These are phyloP conservation scores for Amaurobius ferox DNA, from an alignment of 2,888 invertebrate genomes.

Conservation along the genomic window DNA sequence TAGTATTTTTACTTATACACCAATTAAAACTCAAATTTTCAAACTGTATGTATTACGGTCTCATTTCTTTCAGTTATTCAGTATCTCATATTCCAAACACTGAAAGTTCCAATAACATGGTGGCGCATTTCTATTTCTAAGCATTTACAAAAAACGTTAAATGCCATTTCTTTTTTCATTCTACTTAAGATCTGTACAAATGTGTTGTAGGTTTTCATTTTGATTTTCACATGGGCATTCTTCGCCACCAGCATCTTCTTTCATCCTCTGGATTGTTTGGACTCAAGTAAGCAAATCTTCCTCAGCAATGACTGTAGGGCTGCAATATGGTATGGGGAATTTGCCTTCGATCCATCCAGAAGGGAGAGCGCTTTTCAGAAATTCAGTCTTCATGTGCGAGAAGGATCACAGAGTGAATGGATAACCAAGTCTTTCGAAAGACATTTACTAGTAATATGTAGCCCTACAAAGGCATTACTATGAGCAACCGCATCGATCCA, in stretches of 20 bases:
- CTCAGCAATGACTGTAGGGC: neutral
- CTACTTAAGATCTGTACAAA: too few relatives aligned
- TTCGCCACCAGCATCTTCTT: neutral
- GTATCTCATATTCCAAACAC: too few relatives aligned
- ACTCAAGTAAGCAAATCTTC: neutral
- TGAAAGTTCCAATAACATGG: too few relatives aligned
- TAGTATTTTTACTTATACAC: neutral
- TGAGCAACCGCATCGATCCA: slow-evolving; percentile 94
- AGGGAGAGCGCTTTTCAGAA: neutral
- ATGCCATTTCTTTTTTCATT: too few relatives aligned
- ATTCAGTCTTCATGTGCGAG: slow-evolving; percentile 44
- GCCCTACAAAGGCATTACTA: slow-evolving; percentile 78
- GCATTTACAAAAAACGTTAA: too few relatives aligned
- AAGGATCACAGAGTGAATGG: slow-evolving; percentile 54
- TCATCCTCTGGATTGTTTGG: neutral
- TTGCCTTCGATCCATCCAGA: neutral
- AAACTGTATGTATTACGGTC: too few relatives aligned
- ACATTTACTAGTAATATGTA: slow-evolving; percentile 11
- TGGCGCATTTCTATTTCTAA: too few relatives aligned
- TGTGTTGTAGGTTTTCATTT: too few relatives aligned
- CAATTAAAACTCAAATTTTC: neutral
- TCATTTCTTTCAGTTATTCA: too few relatives aligned
- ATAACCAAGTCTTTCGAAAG: slow-evolving; percentile 45
- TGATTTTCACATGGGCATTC: too few relatives aligned
- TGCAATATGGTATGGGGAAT: neutral